These are phyloP conservation scores for Mylabris sibirica DNA, from an alignment of 2,888 invertebrate species.

Conservation along the genomic window DNA sequence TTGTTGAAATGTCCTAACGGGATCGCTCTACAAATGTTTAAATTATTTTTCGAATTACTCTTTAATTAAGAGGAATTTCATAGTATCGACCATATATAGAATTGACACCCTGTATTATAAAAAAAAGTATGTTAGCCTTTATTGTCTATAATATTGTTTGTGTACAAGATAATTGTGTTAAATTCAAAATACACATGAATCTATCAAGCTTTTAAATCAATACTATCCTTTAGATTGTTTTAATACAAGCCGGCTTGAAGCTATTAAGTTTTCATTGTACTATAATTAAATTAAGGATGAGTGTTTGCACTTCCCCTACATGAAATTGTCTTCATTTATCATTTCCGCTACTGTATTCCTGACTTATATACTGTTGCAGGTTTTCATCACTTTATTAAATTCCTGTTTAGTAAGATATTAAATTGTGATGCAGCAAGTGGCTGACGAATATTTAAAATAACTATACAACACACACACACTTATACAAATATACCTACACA, in stretches of 20 bases:
- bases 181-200: constrained; percentile 19
- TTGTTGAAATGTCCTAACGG: too few relatives aligned
- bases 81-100: too few relatives aligned
- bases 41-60: too few relatives aligned
- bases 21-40: too few relatives aligned
- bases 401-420: constrained; percentile 27
- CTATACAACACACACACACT: neutral
- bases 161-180: constrained; percentile 1
- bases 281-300: constrained; percentile 28
- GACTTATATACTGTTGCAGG: constrained; percentile 34
- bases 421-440: constrained; percentile 16
- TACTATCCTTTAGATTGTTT: neutral
- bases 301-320: constrained; percentile 29
- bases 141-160: too few relatives aligned
- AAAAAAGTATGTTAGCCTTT: too few relatives aligned
- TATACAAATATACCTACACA: neutral
- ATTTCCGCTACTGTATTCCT: constrained; percentile 30
- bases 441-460: constrained; percentile 13
- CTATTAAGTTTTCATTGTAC: constrained; percentile 7
- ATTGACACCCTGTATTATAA: too few relatives aligned
- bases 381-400: constrained; percentile 36
- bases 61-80: too few relatives aligned
- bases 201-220: neutral
- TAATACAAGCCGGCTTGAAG: neutral
- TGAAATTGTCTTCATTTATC: constrained; percentile 37